Conservation (phyloP, 1,140 invertebrate species). For the Papilio dardanus region DNA sequence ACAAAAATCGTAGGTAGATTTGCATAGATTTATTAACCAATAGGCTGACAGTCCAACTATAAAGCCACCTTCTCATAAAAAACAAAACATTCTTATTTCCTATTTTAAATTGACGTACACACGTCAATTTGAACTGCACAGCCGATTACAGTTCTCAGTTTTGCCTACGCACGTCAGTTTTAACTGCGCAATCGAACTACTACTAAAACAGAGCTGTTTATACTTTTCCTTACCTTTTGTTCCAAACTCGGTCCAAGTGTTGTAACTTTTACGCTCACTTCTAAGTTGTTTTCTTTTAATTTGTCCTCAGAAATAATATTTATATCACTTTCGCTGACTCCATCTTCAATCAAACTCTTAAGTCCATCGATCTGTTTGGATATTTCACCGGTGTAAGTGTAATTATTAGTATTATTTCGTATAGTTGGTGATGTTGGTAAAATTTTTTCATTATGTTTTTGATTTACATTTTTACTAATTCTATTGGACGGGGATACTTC, state of each 20-base stretch:
- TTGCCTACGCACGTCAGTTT: too few species aligned
- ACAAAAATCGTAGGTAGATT: too few species aligned
- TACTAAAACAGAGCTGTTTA: too few species aligned
- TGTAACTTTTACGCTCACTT: constrained; percentile 64
- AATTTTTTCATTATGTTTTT: constrained; percentile 63
- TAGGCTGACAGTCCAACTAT: too few species aligned
- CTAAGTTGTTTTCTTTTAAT: constrained; percentile 50
- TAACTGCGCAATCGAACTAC: too few species aligned
- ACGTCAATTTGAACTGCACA: too few species aligned
- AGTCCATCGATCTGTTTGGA: constrained; percentile 72
- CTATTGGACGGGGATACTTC: constrained; percentile 81
- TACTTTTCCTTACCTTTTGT: constrained; percentile 80
- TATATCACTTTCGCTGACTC: constrained; percentile 74
- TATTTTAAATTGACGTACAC: too few species aligned
- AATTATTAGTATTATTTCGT: constrained; percentile 53
- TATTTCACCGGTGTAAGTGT: constrained; percentile 68
- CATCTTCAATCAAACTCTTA: constrained; percentile 75
- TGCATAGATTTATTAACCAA: too few species aligned
- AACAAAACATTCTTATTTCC: too few species aligned
- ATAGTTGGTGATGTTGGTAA: constrained; percentile 53
- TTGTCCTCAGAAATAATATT: constrained; percentile 72
- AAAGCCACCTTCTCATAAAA: too few species aligned
- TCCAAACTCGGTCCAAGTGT: constrained; percentile 79
- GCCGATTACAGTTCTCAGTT: too few species aligned
- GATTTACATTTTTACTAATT: constrained; percentile 66